Conservation (phyloP, 2,113 vertebrate genomes). For the Trichechus manatus region DNA sequence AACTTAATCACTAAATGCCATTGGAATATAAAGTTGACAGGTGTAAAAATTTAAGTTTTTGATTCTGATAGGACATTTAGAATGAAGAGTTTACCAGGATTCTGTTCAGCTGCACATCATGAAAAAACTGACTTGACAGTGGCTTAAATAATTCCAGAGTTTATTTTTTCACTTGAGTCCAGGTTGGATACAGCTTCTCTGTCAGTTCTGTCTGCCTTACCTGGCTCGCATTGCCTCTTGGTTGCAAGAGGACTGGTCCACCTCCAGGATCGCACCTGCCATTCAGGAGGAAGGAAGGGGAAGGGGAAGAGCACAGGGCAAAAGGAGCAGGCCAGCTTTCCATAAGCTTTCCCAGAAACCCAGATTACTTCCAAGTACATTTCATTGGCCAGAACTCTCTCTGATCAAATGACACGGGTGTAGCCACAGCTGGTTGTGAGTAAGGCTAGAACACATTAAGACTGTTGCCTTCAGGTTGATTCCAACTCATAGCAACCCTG, state of each 20-base stretch:
- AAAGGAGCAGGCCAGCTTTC: background rate
- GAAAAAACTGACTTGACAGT: background rate
- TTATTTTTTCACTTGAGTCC: background rate
- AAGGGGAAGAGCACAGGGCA: background rate
- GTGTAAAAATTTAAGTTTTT: slow-evolving; percentile 17
- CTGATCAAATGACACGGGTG: background rate
- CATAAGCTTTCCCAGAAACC: background rate
- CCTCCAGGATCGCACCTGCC: background rate
- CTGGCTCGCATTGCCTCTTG: background rate
- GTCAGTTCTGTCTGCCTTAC: background rate
- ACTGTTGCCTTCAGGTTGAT: too few relatives aligned
- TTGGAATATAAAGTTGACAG: background rate
- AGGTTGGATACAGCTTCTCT: background rate
- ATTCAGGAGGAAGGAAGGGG: background rate
- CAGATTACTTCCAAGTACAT: background rate
- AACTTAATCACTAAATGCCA: slow-evolving; percentile 49
- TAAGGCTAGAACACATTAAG: background rate
- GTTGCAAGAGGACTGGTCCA: background rate
- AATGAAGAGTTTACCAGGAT: slow-evolving; percentile 36
- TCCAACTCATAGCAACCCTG: too few relatives aligned
- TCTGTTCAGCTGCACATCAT: background rate
- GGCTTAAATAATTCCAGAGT: background rate
- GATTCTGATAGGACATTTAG: background rate
- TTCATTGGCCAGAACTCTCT: background rate
- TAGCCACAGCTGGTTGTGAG: background rate